A percentile compares a stretch with the other conserved stretches of the same genome.
These are phyloP conservation scores for Sardina pilchardus DNA, from an alignment of 2,113 vertebrate species.

Conservation along the genomic window DNA sequence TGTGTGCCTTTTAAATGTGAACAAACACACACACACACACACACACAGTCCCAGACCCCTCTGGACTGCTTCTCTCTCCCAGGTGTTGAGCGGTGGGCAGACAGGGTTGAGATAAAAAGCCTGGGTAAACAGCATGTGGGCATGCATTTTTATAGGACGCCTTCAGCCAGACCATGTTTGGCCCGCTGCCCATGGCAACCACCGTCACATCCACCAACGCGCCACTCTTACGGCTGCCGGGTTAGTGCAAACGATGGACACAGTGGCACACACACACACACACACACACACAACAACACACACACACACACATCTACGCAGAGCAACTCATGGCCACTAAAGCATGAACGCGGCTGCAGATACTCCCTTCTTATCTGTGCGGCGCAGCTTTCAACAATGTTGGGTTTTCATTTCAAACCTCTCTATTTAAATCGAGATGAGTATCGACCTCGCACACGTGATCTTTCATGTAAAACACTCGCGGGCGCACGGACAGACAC, in stretches of 20 bases:
- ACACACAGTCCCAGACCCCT: slow-evolving; percentile 2
- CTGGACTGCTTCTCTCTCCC: slow-evolving; percentile 54
- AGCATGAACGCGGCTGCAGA: not conserved
- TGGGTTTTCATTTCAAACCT: slow-evolving; percentile 5
- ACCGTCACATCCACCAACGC: slow-evolving; percentile 50
- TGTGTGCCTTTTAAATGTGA: not conserved
- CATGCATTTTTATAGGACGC: slow-evolving; percentile 69
- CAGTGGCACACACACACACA: not conserved
- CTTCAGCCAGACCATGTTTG: slow-evolving; percentile 58
- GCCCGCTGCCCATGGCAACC: slow-evolving; percentile 58
- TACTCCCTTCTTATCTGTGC: not conserved
- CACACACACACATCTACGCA: not conserved
- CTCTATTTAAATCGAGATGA: slow-evolving; percentile 2
- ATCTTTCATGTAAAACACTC: slow-evolving; percentile 8
- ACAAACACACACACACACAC: not conserved
- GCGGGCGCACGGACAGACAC: not conserved
- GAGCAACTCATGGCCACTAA: not conserved
- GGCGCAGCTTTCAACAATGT: not conserved
- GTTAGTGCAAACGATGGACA: not conserved
- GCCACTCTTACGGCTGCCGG: not conserved
- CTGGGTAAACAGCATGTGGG: slow-evolving; percentile 70
- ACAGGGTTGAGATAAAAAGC: slow-evolving; percentile 60
- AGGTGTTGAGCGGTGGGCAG: slow-evolving; percentile 66
- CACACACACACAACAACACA: not conserved
- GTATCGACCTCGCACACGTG: not conserved